Evolutionary conservation across 2,888 invertebrate genomes (phyloP).

Genomic region (Phyllotreta cruciferae): DNA sequence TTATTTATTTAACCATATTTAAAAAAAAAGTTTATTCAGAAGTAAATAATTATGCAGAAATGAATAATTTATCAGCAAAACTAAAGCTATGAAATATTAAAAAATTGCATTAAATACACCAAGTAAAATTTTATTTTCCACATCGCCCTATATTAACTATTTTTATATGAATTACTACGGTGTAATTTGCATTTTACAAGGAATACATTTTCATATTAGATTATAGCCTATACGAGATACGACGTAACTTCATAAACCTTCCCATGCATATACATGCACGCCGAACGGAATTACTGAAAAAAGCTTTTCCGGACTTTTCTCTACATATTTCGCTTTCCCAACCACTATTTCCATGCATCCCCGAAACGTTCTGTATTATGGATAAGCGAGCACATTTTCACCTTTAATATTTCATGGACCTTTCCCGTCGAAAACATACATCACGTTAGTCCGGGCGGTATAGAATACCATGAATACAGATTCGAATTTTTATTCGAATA

Average conservation of each 20-base stretch:
- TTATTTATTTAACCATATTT: too few species aligned
- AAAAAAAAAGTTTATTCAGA: too few species aligned
- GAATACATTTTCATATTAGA: conserved; percentile 7
- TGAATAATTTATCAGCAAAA: too few species aligned
- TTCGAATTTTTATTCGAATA: too few species aligned
- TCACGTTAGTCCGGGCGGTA: conserved; percentile 6
- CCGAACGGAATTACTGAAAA: conserved; percentile 22
- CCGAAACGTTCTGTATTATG: conserved; percentile 23
- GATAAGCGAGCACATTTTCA: conserved; percentile 25
- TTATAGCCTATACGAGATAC: not conserved
- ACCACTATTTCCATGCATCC: conserved; percentile 25
- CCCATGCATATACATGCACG: conserved; percentile 1
- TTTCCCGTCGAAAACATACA: conserved; percentile 38
- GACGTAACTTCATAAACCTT: conserved; percentile 14
- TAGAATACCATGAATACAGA: not conserved
- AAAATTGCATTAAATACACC: too few species aligned
- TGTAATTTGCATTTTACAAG: conserved; percentile 7
- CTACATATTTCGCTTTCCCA: conserved; percentile 11
- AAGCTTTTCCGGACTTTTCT: conserved; percentile 24
- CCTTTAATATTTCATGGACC: conserved; percentile 39
- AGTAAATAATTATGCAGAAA: too few species aligned
- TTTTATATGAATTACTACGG: not conserved
- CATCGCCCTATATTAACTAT: too few species aligned
- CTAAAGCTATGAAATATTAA: too few species aligned
- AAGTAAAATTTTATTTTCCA: too few species aligned